phyloP scores from a whole-genome alignment of 2,888 invertebrate genomes.

The Calliscelio sp. region DNA sequence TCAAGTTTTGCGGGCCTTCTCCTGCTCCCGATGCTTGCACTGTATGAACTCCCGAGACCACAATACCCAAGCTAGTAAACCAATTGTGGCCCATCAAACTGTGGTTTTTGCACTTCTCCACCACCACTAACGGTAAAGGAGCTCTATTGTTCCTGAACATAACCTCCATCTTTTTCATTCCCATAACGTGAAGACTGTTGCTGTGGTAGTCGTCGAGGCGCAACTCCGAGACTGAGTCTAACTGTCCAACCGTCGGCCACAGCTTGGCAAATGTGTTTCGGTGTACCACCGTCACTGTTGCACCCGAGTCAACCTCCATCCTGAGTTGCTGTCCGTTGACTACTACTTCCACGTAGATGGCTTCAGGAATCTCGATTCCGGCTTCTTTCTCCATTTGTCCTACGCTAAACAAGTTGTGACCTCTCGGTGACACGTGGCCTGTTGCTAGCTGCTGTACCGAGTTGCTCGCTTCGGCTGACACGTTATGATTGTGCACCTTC shows the following conservation, averaged over 20 bases:
- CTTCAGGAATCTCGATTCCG: neutral
- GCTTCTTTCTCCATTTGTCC: neutral
- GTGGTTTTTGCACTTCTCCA: neutral
- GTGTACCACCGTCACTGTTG: slow-evolving; percentile 28
- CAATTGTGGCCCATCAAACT: neutral
- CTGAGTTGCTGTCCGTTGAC: neutral
- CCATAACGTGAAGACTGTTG: neutral
- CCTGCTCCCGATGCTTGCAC: too few relatives aligned
- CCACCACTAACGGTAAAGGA: neutral
- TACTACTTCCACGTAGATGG: neutral
- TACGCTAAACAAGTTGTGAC: neutral
- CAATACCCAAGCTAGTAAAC: neutral
- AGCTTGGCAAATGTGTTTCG: slow-evolving; percentile 4
- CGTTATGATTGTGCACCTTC: too few relatives aligned
- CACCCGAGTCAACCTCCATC: slow-evolving; percentile 24
- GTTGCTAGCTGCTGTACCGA: too few relatives aligned
- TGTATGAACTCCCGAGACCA: neutral
- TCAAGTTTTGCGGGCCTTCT: too few relatives aligned
- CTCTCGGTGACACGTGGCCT: neutral
- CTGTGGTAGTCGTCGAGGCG: slow-evolving; percentile 21
- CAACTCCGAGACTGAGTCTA: neutral
- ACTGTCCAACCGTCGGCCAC: neutral
- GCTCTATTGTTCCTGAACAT: slow-evolving; percentile 16
- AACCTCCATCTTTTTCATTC: slow-evolving; percentile 14
- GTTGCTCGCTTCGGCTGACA: too few relatives aligned